Evolutionary conservation across 2,113 vertebrate species (phyloP).

Genomic region (Dissostichus mawsoni): DNA sequence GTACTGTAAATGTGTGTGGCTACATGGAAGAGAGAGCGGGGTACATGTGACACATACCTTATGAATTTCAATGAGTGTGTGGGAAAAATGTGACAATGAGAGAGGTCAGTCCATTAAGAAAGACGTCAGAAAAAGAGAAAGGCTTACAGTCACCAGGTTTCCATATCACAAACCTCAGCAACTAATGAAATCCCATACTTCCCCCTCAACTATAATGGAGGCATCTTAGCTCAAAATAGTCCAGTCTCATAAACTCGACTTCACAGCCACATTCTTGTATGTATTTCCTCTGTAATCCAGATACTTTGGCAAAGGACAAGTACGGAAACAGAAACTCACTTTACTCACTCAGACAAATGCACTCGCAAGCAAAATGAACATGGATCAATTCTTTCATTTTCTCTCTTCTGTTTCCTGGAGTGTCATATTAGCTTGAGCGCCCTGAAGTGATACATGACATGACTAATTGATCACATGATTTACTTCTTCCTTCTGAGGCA

Average conservation of each 20-base stretch:
- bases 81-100: constrained; percentile 1
- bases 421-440: background rate
- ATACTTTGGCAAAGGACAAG: background rate
- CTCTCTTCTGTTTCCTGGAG: background rate
- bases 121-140: background rate
- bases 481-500: background rate
- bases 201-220: background rate
- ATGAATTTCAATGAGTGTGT: constrained; percentile 12
- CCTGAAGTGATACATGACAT: constrained; percentile 1
- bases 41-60: constrained; percentile 26
- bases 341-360: background rate
- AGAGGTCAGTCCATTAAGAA: background rate
- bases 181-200: background rate
- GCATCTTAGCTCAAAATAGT: background rate
- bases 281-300: background rate
- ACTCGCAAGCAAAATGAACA: background rate
- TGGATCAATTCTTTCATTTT: background rate
- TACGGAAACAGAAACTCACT: background rate
- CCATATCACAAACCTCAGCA: too few relatives aligned
- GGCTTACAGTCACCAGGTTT: background rate
- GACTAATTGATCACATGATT: constrained; percentile 7
- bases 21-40: background rate
- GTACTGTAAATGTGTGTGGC: background rate
- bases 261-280: background rate
- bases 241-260: background rate